Percentiles rank a stretch among this genome's conserved stretches.
These are phyloP conservation scores for Dromaius novaehollandiae DNA, from an alignment of 2,113 vertebrate species.

Conservation along the genomic window DNA sequence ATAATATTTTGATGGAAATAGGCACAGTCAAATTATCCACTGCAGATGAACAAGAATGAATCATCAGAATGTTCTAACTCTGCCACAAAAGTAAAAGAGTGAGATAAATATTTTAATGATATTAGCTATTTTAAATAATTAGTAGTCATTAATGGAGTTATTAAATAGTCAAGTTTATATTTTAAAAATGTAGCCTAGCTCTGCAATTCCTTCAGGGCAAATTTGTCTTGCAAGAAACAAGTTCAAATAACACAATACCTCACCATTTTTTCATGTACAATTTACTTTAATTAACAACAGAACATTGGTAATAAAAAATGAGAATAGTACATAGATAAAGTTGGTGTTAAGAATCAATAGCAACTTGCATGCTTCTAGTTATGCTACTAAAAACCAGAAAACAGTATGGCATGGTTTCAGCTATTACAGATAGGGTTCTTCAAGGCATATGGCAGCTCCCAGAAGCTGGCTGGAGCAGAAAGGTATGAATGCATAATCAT, in stretches of 20 bases:
- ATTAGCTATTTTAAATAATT: constrained; percentile 19
- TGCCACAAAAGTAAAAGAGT: not conserved
- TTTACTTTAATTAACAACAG: not conserved
- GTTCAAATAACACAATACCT: not conserved
- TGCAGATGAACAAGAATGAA: constrained; percentile 16
- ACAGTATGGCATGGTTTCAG: not conserved
- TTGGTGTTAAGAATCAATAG: not conserved
- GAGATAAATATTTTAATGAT: constrained; percentile 45
- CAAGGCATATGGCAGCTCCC: not conserved
- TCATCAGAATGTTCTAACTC: constrained; percentile 17
- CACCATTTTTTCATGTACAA: not conserved
- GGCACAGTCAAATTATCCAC: constrained; percentile 4
- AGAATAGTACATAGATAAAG: accelerated
- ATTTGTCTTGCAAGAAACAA: not conserved
- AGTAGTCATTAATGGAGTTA: not conserved
- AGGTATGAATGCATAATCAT: not conserved
- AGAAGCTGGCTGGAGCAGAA: not conserved
- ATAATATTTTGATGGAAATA: constrained; percentile 47
- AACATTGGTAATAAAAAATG: not conserved
- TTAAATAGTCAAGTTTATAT: not conserved
- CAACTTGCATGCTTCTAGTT: not conserved
- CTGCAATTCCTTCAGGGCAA: not conserved
- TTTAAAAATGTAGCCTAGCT: not conserved
- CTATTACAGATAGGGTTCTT: not conserved
- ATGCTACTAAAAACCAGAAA: not conserved